phyloP scores from a whole-genome alignment of 2,797 vertebrate genomes.

The Vipera latastei region DNA sequence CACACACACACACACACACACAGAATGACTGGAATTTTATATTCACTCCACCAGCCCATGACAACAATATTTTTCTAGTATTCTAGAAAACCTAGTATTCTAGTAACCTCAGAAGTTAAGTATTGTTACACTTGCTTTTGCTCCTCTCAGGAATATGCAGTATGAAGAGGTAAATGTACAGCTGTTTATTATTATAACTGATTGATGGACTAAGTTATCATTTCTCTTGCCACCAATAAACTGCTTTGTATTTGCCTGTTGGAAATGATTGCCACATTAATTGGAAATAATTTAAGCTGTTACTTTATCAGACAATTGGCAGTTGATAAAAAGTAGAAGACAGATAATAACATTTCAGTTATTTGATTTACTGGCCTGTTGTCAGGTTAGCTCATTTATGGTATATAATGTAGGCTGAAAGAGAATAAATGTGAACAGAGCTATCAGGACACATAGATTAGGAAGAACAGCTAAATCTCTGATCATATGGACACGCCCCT shows the following conservation, averaged over 20 bases:
- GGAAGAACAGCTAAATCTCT: background rate
- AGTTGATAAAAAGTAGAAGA: constrained; percentile 42
- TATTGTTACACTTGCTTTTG: constrained; percentile 18
- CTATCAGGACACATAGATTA: background rate
- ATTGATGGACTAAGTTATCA: constrained; percentile 37
- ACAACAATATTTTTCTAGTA: background rate
- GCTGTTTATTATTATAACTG: constrained; percentile 16
- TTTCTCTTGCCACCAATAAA: constrained; percentile 41
- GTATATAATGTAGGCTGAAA: background rate
- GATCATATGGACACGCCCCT: background rate
- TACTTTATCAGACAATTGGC: constrained; percentile 36
- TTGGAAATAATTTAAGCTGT: constrained; percentile 49
- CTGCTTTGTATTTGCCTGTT: constrained; percentile 43
- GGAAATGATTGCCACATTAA: constrained; percentile 43
- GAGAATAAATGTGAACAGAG: background rate
- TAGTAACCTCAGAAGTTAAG: constrained; percentile 23
- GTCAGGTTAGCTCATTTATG: background rate
- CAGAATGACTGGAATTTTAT: background rate
- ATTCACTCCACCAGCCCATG: background rate
- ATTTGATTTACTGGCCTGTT: constrained; percentile 21
- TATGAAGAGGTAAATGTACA: constrained; percentile 19
- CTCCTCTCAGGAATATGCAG: constrained; percentile 12
- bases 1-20: too few species aligned
- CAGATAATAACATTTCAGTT: constrained; percentile 19
- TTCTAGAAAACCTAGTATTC: too few species aligned